Base-by-base conservation (phyloP, 2,888 invertebrate genomes). In the Plutella xylostella region DNA sequence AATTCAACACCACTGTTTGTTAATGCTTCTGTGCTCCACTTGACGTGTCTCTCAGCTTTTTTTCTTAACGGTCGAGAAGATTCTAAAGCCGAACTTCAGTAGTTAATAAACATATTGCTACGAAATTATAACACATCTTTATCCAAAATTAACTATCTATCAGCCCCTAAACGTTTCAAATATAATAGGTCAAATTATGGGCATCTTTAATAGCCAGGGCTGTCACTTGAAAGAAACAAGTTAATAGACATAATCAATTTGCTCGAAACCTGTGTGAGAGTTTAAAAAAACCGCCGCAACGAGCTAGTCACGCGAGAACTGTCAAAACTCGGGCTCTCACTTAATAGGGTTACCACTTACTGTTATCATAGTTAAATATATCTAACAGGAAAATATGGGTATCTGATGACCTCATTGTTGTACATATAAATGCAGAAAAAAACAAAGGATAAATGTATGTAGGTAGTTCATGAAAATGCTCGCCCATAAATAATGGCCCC, bases 201-300 rank as follows among this genome's bases (percentile, higher is more conserved):
- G 56, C 58, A 54, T 58, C 57, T 58, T 58, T 66, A 67, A 68
- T 66, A 59, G 58, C 59, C 55, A 58, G 56, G 53, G 65, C 69
- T 70, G 72, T 69, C 73, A 71, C 63, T 63, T 60, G 57, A 48
- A 48, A 59, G 60, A 59, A 71, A 74, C 68, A 66, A 68, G 65
- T 65, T 72, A 72, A 73, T 72, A 68, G 68, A 65, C 61, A 52
- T 65, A 69, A 72, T 72, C 71, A 76, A 73, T 73, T 74, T 69
- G 63, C 59, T 60, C 54, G 57, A 68, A 68, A 65, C 59, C 62
- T 59, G 56, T 61, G 61, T 62, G 56, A 56, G 58, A 46, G 39
- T 43, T 48, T 48, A 55, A 60, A 63, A 68, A 67, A 63, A 60
- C 56, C 55, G 61, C 68, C 65, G 67, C 67, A 57, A 55, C 56